A percentile compares a stretch with the other conserved stretches of the same genome.
These are phyloP conservation scores for Engraulis encrasicolus DNA, from an alignment of 2,113 vertebrate species.

Conservation along the genomic window DNA sequence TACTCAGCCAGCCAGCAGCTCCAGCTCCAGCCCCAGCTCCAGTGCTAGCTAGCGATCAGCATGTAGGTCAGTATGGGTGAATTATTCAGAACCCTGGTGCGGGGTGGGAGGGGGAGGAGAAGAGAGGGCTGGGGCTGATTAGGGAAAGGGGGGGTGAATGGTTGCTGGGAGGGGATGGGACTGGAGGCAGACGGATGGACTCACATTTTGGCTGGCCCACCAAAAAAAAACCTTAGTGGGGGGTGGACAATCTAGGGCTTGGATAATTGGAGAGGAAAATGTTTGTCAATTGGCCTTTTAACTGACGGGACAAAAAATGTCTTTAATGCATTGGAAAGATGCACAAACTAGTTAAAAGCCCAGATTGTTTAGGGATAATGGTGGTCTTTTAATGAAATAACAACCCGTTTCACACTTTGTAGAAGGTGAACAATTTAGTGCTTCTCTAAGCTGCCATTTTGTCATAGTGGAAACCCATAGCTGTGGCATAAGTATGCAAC, in stretches of 20 bases:
- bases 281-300: too few species aligned
- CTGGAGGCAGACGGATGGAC: constrained; percentile 18
- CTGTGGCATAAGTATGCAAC: background rate
- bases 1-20: background rate
- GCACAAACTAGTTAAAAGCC: background rate
- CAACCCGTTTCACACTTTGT: too few species aligned
- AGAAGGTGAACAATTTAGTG: too few species aligned
- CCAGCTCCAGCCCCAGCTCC: background rate
- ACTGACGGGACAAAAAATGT: too few species aligned
- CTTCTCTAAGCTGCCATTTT: background rate
- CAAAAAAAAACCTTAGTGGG: too few species aligned
- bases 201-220: background rate
- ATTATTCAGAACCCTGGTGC: constrained; percentile 53
- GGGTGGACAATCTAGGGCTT: background rate
- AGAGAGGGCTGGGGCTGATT: constrained; percentile 12
- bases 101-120: constrained; percentile 31
- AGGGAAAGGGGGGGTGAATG: background rate
- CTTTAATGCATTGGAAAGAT: too few species aligned
- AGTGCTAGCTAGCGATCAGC: constrained; percentile 39
- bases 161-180: too few species aligned
- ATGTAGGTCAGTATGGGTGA: constrained; percentile 58
- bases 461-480: background rate
- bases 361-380: background rate
- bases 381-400: background rate
- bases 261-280: background rate